phyloP scores from a whole-genome alignment of 92 coral and sea anemone genomes.

The Chrysogorgia sp. region DNA sequence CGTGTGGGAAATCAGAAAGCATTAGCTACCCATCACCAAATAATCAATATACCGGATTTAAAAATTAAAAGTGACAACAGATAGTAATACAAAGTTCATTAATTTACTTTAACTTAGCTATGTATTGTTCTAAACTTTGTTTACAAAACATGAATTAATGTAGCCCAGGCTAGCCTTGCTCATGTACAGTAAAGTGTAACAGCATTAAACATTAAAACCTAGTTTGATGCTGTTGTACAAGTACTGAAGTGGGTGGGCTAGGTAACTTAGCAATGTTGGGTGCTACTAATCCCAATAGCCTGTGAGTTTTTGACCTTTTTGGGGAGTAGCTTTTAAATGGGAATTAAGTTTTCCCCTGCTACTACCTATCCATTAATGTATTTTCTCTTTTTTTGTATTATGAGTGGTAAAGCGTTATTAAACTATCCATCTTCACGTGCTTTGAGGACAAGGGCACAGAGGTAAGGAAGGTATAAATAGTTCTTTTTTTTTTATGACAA shows the following conservation, averaged over 20 bases:
- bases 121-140: too few relatives aligned
- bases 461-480: slow-evolving; percentile 20
- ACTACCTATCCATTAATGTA: not conserved
- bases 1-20: slow-evolving; percentile 43
- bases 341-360: not conserved
- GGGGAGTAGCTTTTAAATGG: slow-evolving; percentile 11
- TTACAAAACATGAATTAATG: too few relatives aligned
- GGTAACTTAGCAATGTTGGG: slow-evolving; percentile 32
- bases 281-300: too few relatives aligned
- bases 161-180: too few relatives aligned
- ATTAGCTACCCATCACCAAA: slow-evolving; percentile 49
- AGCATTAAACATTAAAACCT: slow-evolving; percentile 8
- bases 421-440: slow-evolving; percentile 4
- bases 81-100: not conserved
- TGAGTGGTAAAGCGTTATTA: too few relatives aligned
- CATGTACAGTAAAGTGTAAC: not conserved
- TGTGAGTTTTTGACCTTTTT: too few relatives aligned
- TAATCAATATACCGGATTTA: slow-evolving; percentile 45
- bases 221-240: slow-evolving; percentile 34
- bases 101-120: not conserved
- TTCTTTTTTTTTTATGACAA: slow-evolving; percentile 24
- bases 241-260: slow-evolving; percentile 11
- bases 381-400: too few relatives aligned
- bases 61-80: slow-evolving; percentile 19
- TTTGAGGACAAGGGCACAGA: slow-evolving; percentile 36